phyloP scores from a whole-genome alignment of 2,888 invertebrate species.

The Eudasyphora cyanicolor region DNA sequence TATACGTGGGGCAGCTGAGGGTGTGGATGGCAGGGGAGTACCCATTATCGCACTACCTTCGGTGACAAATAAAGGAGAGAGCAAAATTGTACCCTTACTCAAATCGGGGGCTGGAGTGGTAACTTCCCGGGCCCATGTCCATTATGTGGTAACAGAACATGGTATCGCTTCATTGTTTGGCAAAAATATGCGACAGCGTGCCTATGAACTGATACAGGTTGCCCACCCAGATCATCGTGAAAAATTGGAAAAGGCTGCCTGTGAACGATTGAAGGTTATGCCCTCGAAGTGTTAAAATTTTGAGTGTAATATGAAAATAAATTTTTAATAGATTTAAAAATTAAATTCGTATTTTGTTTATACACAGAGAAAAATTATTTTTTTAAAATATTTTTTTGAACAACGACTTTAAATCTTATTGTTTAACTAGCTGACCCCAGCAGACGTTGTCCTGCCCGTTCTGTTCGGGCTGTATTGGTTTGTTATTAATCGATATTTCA shows the following conservation, averaged over 20 bases:
- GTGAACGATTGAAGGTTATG: conserved; percentile 89
- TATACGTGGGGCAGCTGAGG: conserved; percentile 92
- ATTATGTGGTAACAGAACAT: conserved; percentile 95
- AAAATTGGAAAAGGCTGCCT: conserved; percentile 91
- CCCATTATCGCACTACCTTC: conserved; percentile 95
- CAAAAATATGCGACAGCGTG: conserved; percentile 91
- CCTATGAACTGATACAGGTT: conserved; percentile 92
- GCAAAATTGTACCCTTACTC: conserved; percentile 90
- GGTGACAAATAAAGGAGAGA: conserved; percentile 87
- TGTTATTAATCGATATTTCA: too few species aligned
- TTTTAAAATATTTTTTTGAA: too few species aligned
- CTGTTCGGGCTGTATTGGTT: too few species aligned
- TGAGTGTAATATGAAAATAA: neutral
- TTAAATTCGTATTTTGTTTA: too few species aligned
- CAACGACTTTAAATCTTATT: too few species aligned
- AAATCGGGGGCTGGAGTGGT: conserved; percentile 95
- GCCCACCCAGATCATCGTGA: conserved; percentile 94
- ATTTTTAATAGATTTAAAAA: too few species aligned
- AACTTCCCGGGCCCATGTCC: conserved; percentile 93
- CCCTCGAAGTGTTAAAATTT: conserved; percentile 78
- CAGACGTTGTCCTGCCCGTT: too few species aligned
- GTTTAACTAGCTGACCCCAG: too few species aligned
- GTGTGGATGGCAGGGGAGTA: conserved; percentile 91
- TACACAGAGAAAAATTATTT: too few species aligned
- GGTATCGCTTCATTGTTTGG: conserved; percentile 95